Base-by-base conservation (phyloP, 2,113 vertebrate genomes). In the Mirounga angustirostris region DNA sequence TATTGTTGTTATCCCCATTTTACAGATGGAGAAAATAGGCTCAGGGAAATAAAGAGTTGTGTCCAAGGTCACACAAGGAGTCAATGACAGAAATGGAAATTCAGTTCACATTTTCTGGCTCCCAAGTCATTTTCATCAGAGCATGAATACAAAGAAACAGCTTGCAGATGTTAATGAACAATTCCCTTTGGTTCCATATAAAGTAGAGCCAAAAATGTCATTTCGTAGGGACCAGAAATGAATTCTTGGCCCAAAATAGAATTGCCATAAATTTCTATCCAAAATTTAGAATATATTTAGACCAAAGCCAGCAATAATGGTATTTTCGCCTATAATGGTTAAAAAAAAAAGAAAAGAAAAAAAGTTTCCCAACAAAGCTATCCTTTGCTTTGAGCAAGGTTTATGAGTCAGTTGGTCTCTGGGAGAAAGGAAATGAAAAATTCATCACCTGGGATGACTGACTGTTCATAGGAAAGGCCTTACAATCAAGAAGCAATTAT, bases 91-190 rank as follows among this genome's bases (percentile, higher is more conserved):
- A 87, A 74, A 83, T 71, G 22, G 40, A 87, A 96, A 97, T 97
- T 96, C 58, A 88, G n/a, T 89, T 95, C 46, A 63, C 50, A 96
- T 88, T 97, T 98, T 92, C 59, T 91, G 87, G 28, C 63, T 97
- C 81, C 86, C 43, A 73, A 84, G 33, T 97, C 86, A 95, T 95
- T 97, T 97, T 81, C 82, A 93, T 95, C 92, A 95, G 89, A 91
- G 82, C 24, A 61, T 54, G 69, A 90, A 81, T 91, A 89, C 58
- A 97, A 97, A 94, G 83, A 96, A 95, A 96, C 92, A 96, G 97
- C 95, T 97, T 97, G 94, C 69, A 98, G 96, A 96, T 98, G 95
- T 94, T 98, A 94, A 96, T 97, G 95, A 96, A 95, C 90, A 95
- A 94, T 96, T 97, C 83, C 91, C 80, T 95, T 97, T 92, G 43